Conservation (phyloP, 2,888 invertebrate genomes). For the Furcula furcula region DNA sequence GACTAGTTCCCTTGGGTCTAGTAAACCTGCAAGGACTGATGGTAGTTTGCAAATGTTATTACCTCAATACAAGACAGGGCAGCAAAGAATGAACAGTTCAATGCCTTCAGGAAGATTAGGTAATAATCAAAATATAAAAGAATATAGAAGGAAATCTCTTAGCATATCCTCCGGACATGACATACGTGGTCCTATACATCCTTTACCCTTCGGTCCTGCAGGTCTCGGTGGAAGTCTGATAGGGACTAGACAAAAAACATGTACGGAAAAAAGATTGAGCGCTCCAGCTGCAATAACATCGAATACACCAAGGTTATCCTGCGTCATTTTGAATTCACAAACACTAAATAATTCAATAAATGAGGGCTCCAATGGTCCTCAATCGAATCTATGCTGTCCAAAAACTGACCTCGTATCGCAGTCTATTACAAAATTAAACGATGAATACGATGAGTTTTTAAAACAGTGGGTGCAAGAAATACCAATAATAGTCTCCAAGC, state of each 20-base stretch:
- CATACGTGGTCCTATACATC: neutral
- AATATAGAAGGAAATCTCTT: neutral
- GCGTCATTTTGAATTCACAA: neutral
- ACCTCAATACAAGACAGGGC: neutral
- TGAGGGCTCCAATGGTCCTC: neutral
- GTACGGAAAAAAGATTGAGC: neutral
- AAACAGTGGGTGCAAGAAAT: constrained; percentile 48
- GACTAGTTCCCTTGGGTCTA: too few species aligned
- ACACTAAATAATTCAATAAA: neutral
- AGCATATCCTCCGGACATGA: neutral
- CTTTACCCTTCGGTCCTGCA: too few species aligned
- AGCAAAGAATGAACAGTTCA: neutral
- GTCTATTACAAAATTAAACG: constrained; percentile 34
- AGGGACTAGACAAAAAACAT: neutral
- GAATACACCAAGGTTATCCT: neutral
- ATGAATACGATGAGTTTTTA: constrained; percentile 42
- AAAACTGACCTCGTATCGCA: neutral
- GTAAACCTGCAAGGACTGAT: too few species aligned
- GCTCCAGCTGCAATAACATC: neutral
- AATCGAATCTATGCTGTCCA: constrained; percentile 1
- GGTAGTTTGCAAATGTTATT: too few species aligned
- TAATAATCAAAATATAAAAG: neutral
- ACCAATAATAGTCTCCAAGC: constrained; percentile 34
- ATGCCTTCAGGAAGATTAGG: neutral
- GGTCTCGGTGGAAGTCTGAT: neutral